Conservation (phyloP, 2,797 vertebrate genomes). For the Gallinago nigripennis region DNA sequence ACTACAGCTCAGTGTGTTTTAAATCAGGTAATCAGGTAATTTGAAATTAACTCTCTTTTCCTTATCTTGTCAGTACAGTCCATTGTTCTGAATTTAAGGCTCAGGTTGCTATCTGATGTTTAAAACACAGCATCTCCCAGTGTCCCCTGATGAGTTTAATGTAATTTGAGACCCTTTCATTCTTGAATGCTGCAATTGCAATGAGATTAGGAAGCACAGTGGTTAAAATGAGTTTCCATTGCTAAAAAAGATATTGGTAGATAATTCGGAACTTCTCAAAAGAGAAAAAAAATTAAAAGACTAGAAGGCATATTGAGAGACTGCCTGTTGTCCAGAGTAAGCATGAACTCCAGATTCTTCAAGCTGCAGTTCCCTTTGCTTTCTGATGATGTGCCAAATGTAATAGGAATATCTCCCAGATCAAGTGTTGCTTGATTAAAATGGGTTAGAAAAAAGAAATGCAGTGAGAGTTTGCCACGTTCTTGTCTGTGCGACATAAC, state of each 20-base stretch:
- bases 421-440: not conserved
- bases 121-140: not conserved
- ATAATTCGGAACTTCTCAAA: not conserved
- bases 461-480: accelerated
- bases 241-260: not conserved
- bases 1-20: not conserved
- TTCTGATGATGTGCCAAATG: not conserved
- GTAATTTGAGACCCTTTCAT: not conserved
- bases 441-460: not conserved
- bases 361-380: not conserved
- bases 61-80: not conserved
- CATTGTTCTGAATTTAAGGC: not conserved
- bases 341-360: not conserved
- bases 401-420: not conserved
- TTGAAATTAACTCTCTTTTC: constrained; percentile 26
- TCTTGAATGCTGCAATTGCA: not conserved
- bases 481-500: not conserved
- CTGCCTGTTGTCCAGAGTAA: not conserved
- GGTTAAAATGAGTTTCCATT: not conserved
- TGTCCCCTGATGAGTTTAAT: not conserved
- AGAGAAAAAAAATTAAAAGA: not conserved
- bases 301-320: not conserved
- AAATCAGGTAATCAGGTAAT: not conserved
- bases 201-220: not conserved
- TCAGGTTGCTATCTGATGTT: not conserved